Evolutionary conservation across 2,797 vertebrate species (phyloP).

Genomic region (Sebastes matsubarae): DNA sequence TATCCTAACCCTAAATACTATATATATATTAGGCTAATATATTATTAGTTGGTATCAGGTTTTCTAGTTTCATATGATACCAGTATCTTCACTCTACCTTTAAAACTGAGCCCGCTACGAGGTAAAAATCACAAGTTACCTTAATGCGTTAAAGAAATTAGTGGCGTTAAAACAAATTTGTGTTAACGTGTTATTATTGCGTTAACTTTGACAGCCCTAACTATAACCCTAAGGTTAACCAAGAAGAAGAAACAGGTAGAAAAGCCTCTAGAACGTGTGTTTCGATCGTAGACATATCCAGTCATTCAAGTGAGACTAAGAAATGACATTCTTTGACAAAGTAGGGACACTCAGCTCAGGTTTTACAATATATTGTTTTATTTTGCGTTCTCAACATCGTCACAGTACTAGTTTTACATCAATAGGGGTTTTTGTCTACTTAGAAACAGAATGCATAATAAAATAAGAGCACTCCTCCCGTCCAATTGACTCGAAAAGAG

Average conservation of each 20-base stretch:
- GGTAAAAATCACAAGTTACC: too few relatives aligned
- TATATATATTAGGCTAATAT: too few relatives aligned
- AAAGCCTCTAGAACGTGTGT: accelerated
- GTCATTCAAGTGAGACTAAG: not conserved
- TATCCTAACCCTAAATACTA: not conserved
- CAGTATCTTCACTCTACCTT: too few relatives aligned
- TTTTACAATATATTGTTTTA: conserved; percentile 87
- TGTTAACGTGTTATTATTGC: too few relatives aligned
- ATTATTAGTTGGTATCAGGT: too few relatives aligned
- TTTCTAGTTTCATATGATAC: too few relatives aligned
- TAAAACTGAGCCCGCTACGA: too few relatives aligned
- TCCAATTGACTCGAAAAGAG: conserved; percentile 82
- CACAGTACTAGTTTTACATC: conserved; percentile 95
- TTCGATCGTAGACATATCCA: not conserved
- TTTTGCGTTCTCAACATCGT: conserved; percentile 91
- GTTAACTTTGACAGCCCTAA: too few relatives aligned
- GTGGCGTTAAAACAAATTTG: too few relatives aligned
- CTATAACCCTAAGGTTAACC: not conserved
- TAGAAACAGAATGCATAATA: conserved; percentile 92
- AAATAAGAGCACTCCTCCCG: conserved; percentile 88
- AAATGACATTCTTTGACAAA: not conserved
- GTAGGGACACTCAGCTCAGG: not conserved
- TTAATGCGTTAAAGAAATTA: too few relatives aligned
- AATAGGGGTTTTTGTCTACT: conserved; percentile 85
- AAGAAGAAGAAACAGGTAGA: not conserved